These are phyloP conservation scores for Ceratina japonica DNA, from an alignment of 1,140 invertebrate species.

Conservation along the genomic window DNA sequence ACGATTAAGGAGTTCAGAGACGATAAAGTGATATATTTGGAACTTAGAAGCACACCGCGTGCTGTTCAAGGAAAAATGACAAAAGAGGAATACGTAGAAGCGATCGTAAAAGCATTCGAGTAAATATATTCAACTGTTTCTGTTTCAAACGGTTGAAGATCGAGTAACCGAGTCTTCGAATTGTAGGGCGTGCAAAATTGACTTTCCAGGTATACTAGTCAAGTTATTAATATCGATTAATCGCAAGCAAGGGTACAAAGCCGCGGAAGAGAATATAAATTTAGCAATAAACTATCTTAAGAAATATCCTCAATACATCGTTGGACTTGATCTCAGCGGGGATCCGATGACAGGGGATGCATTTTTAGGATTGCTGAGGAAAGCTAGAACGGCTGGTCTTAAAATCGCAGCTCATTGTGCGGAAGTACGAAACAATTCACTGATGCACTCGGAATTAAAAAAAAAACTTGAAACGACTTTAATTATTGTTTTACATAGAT, in stretches of 20 bases:
- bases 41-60: constrained; percentile 91
- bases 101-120: constrained; percentile 85
- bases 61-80: constrained; percentile 83
- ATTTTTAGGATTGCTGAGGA: constrained; percentile 83
- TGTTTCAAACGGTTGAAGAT: neutral
- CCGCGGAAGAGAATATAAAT: constrained; percentile 84
- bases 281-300: constrained; percentile 83
- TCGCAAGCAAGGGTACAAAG: constrained; percentile 81
- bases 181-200: constrained; percentile 34
- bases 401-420: constrained; percentile 88
- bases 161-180: neutral
- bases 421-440: constrained; percentile 78
- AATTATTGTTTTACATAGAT: constrained; percentile 45
- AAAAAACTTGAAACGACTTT: too few species aligned
- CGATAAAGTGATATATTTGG: constrained; percentile 92
- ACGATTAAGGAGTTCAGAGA: constrained; percentile 89
- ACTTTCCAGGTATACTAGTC: constrained; percentile 81
- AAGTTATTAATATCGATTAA: constrained; percentile 90
- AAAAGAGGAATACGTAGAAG: constrained; percentile 85
- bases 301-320: constrained; percentile 83
- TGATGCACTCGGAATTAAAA: too few species aligned
- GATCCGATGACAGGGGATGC: constrained; percentile 85
- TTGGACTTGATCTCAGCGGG: constrained; percentile 92
- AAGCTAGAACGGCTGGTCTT: constrained; percentile 83
- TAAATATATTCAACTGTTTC: constrained; percentile 63